A percentile compares a stretch with the other conserved stretches of the same genome.
Evolutionary conservation across 2,113 vertebrate species (phyloP).

Genomic region (Pomatorhinus ruficollis): DNA sequence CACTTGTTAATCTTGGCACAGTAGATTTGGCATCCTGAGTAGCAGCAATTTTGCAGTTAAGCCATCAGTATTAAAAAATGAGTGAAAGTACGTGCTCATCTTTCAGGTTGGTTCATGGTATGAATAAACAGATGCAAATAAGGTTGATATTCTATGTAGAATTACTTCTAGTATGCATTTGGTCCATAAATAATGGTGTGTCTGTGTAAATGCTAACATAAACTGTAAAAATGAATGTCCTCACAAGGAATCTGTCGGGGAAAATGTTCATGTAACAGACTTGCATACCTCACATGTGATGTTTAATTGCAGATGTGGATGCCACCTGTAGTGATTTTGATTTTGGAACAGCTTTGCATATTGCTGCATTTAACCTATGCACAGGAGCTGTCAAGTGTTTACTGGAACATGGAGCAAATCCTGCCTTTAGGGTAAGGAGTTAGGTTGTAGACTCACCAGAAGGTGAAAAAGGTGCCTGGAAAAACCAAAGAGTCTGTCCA

Average conservation of each 20-base stretch:
- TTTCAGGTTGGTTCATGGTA: neutral
- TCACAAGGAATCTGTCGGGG: neutral
- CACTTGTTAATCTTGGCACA: neutral
- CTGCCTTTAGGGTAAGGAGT: slow-evolving; percentile 90
- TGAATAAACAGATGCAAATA: neutral
- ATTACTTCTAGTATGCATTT: neutral
- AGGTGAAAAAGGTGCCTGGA: neutral
- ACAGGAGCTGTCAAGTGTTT: slow-evolving; percentile 88
- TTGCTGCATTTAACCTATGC: slow-evolving; percentile 94
- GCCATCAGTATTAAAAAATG: neutral
- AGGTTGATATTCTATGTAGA: neutral
- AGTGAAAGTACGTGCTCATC: neutral
- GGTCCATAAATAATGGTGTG: neutral
- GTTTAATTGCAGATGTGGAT: slow-evolving; percentile 88
- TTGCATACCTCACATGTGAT: neutral
- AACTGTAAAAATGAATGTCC: neutral
- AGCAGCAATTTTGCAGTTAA: neutral
- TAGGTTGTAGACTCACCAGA: neutral
- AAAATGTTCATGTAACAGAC: neutral
- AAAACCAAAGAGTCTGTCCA: neutral
- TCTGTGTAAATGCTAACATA: neutral
- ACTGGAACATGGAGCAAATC: slow-evolving; percentile 92
- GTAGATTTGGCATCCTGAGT: neutral
- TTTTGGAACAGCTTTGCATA: slow-evolving; percentile 96
- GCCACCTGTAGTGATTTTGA: slow-evolving; percentile 97